Evolutionary conservation across 2,888 invertebrate genomes (phyloP).

Genomic region (Orchesellides sinensis): DNA sequence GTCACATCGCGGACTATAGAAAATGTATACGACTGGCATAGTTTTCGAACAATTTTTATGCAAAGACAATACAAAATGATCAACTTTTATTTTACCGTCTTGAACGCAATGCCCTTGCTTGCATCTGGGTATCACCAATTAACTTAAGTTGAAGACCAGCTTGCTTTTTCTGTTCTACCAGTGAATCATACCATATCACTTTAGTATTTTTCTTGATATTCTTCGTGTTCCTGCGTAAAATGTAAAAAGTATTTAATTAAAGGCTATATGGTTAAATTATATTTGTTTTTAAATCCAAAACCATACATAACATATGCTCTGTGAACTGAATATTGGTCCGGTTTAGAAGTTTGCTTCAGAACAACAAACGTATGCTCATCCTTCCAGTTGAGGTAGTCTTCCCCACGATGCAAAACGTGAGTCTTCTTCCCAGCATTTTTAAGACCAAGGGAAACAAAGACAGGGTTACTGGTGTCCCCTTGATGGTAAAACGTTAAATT

Average conservation of each 20-base stretch:
- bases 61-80: background rate
- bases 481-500: conserved; percentile 44
- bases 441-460: conserved; percentile 38
- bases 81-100: conserved; percentile 2
- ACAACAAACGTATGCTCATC: conserved; percentile 42
- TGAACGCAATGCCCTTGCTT: conserved; percentile 18
- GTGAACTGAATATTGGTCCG: conserved; percentile 22
- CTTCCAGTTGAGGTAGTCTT: conserved; percentile 31
- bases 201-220: background rate
- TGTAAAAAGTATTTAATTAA: background rate
- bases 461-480: conserved; percentile 24
- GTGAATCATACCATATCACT: background rate
- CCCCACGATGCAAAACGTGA: conserved; percentile 41
- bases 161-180: conserved; percentile 41
- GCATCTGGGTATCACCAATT: conserved; percentile 37
- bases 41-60: background rate
- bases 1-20: conserved; percentile 4
- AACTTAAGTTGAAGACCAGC: background rate
- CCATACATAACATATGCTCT: conserved; percentile 39
- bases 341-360: background rate
- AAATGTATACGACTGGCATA: background rate
- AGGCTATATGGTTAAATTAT: background rate
- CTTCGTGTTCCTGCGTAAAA: background rate
- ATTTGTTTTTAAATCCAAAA: background rate
- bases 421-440: background rate